Evolutionary conservation across 2,888 invertebrate species (phyloP).

Genomic region (Cephus rjabovi): DNA sequence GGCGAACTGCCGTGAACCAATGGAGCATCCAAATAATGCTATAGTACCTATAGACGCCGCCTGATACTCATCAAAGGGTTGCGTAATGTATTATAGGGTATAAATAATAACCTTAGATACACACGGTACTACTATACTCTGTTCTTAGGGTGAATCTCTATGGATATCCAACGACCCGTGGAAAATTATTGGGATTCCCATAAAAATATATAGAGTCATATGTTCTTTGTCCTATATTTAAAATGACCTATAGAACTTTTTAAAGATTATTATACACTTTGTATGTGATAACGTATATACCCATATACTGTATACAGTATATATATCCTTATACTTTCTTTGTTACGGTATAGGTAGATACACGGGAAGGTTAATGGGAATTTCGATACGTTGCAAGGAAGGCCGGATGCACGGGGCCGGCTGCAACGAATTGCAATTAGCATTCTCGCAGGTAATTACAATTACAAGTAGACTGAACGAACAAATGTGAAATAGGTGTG

Average conservation of each 20-base stretch:
- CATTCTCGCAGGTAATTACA: conserved; percentile 17
- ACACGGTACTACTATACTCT: conserved; percentile 17
- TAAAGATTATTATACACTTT: background rate
- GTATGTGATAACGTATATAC: background rate
- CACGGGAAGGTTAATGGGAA: background rate
- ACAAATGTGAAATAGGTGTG: conserved; percentile 5
- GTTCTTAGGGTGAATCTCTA: background rate
- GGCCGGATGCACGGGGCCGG: conserved; percentile 9
- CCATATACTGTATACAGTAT: background rate
- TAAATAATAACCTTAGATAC: conserved; percentile 38
- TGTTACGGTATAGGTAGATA: background rate
- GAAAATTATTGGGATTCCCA: background rate
- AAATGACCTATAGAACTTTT: background rate
- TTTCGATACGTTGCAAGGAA: conserved; percentile 4
- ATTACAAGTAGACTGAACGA: conserved; percentile 17
- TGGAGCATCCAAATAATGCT: background rate
- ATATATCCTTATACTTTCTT: background rate
- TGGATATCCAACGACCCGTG: background rate
- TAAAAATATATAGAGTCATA: background rate
- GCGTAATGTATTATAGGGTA: conserved; percentile 33
- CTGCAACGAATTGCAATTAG: conserved; percentile 21
- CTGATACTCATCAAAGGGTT: conserved; percentile 39
- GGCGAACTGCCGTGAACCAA: background rate
- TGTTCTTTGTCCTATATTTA: background rate
- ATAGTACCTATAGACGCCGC: background rate